Evolutionary conservation across 2,888 invertebrate species (phyloP).

Genomic region (Dugesia japonica): DNA sequence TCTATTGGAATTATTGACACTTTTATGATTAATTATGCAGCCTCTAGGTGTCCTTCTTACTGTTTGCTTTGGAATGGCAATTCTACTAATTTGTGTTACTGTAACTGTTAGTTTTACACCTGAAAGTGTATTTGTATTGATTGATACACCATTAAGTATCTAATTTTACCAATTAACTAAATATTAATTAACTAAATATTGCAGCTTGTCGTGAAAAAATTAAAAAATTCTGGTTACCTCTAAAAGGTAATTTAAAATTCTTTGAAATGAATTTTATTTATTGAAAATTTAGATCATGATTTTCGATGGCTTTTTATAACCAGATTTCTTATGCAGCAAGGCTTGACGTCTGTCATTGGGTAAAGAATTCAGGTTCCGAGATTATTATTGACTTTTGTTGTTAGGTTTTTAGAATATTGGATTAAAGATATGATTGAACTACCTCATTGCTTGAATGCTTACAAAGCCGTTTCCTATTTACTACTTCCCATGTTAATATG

Average conservation of each 20-base stretch:
- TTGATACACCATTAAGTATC: slow-evolving; percentile 39
- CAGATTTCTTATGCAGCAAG: slow-evolving; percentile 45
- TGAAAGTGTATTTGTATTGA: slow-evolving; percentile 38
- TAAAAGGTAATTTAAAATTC: slow-evolving; percentile 44
- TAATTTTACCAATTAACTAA: no score
- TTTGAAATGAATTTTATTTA: no score
- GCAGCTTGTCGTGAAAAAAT: slow-evolving; percentile 40
- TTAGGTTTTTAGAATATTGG: slow-evolving; percentile 45
- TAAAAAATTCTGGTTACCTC: slow-evolving; percentile 42
- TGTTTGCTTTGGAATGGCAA: slow-evolving; percentile 39
- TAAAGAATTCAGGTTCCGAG: neutral
- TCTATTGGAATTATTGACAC: neutral
- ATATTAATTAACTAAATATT: no score
- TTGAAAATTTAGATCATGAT: slow-evolving; percentile 44
- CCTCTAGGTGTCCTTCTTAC: slow-evolving; percentile 25
- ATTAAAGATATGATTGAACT: slow-evolving; percentile 43
- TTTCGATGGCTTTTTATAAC: slow-evolving; percentile 46
- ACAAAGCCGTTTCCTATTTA: slow-evolving; percentile 42
- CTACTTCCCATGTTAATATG: slow-evolving; percentile 43
- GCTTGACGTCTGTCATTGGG: slow-evolving; percentile 41
- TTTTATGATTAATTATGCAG: slow-evolving; percentile 5
- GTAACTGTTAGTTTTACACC: slow-evolving; percentile 39
- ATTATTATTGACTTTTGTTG: neutral
- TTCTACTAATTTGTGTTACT: slow-evolving; percentile 40
- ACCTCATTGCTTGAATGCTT: slow-evolving; percentile 43